These are phyloP conservation scores for Poecilia latipinna DNA, from an alignment of 2,113 vertebrate genomes.

Conservation along the genomic window DNA sequence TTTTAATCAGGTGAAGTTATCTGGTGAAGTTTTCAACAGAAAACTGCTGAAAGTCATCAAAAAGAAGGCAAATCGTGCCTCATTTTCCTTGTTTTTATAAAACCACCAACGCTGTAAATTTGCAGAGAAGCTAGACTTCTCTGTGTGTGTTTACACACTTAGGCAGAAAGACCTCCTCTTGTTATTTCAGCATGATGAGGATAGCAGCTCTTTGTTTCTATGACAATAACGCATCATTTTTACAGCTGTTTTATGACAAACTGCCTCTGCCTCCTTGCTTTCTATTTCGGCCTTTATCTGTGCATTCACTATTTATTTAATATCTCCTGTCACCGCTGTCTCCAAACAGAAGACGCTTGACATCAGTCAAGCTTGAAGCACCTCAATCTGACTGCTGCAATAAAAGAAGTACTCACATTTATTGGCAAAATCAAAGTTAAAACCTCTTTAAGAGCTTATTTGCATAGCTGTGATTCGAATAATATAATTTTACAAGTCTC, in stretches of 20 bases:
- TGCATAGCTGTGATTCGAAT: neutral
- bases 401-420: neutral
- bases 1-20: neutral
- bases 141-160: no score
- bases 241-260: no score
- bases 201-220: neutral
- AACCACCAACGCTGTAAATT: neutral
- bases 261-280: neutral
- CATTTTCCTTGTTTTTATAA: neutral
- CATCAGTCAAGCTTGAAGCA: no score
- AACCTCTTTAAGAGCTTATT: neutral
- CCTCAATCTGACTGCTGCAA: neutral
- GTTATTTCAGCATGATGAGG: neutral
- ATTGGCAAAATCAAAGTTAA: neutral
- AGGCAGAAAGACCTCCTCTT: neutral
- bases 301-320: neutral
- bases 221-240: no score
- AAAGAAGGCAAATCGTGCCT: neutral
- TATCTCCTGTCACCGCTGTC: neutral
- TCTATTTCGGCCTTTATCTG: neutral
- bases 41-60: neutral
- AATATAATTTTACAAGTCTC: no score
- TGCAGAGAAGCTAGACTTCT: neutral
- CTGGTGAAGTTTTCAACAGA: neutral
- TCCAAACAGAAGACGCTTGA: neutral